Conservation (phyloP, 92 coral and sea anemone genomes). For the Palythoa grandiflora region DNA sequence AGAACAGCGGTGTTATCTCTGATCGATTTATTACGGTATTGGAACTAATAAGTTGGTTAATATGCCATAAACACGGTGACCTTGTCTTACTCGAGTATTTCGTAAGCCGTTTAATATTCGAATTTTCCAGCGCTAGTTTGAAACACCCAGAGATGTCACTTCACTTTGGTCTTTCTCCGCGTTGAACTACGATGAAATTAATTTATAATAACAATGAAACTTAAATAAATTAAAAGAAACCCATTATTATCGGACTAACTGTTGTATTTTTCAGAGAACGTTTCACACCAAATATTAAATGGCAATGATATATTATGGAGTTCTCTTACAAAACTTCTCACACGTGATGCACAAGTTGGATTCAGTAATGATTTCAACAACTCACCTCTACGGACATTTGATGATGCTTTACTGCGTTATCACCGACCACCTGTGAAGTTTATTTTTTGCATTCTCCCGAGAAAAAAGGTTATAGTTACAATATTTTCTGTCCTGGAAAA, state of each 20-base stretch:
- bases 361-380: not conserved
- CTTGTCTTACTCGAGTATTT: slow-evolving; percentile 19
- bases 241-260: not conserved
- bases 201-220: slow-evolving; percentile 7
- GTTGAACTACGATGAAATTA: slow-evolving; percentile 13
- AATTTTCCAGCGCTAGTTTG: not conserved
- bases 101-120: not conserved
- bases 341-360: slow-evolving; percentile 37
- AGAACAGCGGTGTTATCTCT: not conserved
- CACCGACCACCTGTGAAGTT: slow-evolving; percentile 15
- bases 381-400: slow-evolving; percentile 51
- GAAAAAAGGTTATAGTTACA: slow-evolving; percentile 1
- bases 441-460: slow-evolving; percentile 22
- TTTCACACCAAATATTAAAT: slow-evolving; percentile 8
- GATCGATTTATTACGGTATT: not conserved
- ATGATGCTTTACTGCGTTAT: not conserved
- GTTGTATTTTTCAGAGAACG: not conserved
- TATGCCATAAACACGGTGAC: not conserved
- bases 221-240: not conserved
- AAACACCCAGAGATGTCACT: not conserved
- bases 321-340: slow-evolving; percentile 1
- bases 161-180: not conserved
- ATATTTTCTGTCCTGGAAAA: slow-evolving; percentile 6
- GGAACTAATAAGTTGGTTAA: not conserved
- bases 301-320: not conserved